These are phyloP conservation scores for Ursus arctos DNA, from an alignment of 2,113 vertebrate genomes.

Conservation along the genomic window DNA sequence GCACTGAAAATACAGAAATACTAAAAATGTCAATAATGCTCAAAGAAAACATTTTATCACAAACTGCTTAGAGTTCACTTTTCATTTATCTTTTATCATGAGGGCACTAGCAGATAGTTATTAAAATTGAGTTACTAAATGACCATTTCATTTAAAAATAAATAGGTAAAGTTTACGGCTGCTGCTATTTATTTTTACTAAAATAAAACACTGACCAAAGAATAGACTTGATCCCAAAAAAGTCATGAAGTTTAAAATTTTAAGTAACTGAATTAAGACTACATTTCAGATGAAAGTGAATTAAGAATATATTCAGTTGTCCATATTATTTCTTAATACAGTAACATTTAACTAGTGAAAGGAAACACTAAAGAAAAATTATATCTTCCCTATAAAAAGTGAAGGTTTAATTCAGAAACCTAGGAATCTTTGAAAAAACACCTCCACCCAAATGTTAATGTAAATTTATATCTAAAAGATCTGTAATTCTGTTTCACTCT, in stretches of 20 bases:
- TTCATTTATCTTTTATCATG: neutral
- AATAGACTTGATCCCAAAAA: neutral
- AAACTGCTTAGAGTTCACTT: neutral
- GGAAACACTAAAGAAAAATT: neutral
- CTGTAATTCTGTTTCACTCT: neutral
- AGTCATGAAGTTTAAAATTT: constrained; percentile 9
- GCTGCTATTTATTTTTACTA: neutral
- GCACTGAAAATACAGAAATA: neutral
- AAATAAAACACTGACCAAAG: neutral
- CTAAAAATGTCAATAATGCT: neutral
- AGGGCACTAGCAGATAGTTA: neutral
- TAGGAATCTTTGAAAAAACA: neutral
- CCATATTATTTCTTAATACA: neutral
- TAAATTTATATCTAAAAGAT: neutral
- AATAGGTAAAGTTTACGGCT: neutral
- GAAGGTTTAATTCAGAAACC: constrained; percentile 9
- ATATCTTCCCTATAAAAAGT: neutral
- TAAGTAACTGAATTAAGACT: neutral
- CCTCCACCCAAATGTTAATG: neutral
- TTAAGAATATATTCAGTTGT: neutral
- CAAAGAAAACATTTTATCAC: neutral
- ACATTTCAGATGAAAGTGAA: neutral
- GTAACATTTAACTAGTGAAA: neutral
- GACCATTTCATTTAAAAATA: neutral
- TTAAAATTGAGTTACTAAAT: neutral